Conservation (phyloP, 2,888 invertebrate species). For the Tinea semifulvella region DNA sequence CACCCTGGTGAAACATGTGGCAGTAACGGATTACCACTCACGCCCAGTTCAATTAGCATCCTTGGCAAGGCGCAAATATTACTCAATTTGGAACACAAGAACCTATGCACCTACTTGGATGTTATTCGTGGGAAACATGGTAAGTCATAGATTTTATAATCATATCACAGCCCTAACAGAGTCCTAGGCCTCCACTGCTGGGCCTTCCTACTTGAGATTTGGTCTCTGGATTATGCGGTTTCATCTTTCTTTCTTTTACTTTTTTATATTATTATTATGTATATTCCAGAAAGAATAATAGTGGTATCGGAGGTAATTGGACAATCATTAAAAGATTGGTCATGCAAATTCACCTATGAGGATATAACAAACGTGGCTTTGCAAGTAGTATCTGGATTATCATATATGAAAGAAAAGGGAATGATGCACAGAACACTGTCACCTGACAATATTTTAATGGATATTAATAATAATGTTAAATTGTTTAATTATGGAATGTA, state of each 20-base stretch:
- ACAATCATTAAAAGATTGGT: conserved; percentile 67
- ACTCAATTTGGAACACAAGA: conserved; percentile 79
- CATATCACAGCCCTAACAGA: no score
- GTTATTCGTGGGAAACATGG: conserved; percentile 94
- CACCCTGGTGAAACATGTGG: conserved; percentile 93
- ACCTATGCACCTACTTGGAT: conserved; percentile 91
- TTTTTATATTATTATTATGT: conserved; percentile 7
- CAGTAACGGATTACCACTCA: conserved; percentile 94
- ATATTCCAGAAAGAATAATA: conserved; percentile 76
- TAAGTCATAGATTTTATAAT: conserved; percentile 35
- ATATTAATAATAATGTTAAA: conserved; percentile 77
- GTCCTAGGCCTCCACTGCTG: no score
- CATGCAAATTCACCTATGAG: conserved; percentile 42
- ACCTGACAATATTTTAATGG: conserved; percentile 83
- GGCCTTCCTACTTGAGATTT: background rate
- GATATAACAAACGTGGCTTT: conserved; percentile 72
- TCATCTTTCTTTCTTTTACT: background rate
- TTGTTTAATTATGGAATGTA: conserved; percentile 94
- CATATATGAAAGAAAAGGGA: conserved; percentile 74
- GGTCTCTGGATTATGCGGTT: background rate
- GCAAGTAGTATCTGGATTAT: conserved; percentile 78
- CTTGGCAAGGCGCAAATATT: conserved; percentile 87
- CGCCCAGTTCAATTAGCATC: conserved; percentile 96
- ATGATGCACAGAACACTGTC: conserved; percentile 84
- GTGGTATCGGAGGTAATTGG: conserved; percentile 85